These are phyloP conservation scores for Acropternis orthonyx DNA, from an alignment of 2,797 vertebrate genomes.

Conservation along the genomic window DNA sequence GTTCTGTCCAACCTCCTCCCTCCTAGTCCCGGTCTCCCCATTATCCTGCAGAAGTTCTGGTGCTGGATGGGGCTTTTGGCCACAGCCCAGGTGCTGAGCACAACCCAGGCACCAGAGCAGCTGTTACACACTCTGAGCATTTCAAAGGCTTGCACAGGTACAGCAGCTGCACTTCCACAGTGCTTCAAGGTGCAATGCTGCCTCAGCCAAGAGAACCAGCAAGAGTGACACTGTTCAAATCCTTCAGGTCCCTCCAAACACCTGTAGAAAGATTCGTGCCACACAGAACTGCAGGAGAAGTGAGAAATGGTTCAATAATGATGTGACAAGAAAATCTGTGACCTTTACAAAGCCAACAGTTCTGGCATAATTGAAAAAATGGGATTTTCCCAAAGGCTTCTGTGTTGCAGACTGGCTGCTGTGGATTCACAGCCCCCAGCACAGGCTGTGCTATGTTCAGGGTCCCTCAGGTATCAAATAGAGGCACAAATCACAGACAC, in stretches of 20 bases:
- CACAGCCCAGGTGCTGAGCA: not conserved
- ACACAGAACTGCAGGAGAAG: not conserved
- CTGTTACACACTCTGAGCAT: not conserved
- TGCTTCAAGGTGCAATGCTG: not conserved
- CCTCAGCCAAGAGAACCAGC: not conserved
- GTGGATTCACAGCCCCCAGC: not conserved
- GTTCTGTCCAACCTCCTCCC: not conserved
- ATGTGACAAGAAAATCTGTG: not conserved
- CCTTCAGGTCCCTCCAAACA: not conserved
- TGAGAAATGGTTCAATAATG: not conserved
- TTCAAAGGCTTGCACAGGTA: not conserved
- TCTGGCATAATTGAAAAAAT: not conserved
- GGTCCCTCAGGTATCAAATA: not conserved
- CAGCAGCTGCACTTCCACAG: not conserved
- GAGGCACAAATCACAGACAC: not conserved
- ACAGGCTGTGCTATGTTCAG: not conserved
- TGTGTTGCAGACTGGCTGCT: not conserved
- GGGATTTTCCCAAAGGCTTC: not conserved
- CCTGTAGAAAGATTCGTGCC: not conserved
- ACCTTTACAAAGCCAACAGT: not conserved
- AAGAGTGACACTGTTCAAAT: not conserved
- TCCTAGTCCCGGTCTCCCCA: not conserved
- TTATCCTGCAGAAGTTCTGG: accelerated
- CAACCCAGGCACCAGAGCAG: not conserved
- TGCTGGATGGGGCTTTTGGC: not conserved